Evolutionary conservation across 2,888 invertebrate species (phyloP).

Genomic region (Pyrocoelia pectoralis): DNA sequence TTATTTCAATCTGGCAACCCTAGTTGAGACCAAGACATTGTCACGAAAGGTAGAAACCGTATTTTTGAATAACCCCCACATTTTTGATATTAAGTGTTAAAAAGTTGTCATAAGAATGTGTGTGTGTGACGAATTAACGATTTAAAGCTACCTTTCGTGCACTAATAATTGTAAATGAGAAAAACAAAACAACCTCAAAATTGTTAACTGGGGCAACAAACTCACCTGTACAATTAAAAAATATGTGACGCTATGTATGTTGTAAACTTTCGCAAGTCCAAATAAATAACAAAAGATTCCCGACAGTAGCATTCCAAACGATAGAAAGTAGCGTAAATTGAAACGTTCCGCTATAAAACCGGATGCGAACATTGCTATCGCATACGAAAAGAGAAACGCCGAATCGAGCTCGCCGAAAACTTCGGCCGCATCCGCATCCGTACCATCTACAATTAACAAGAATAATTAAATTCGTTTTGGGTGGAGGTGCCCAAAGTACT

Average conservation of each 20-base stretch:
- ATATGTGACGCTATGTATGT: slow-evolving; percentile 83
- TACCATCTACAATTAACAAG: slow-evolving; percentile 66
- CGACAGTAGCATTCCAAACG: slow-evolving; percentile 88
- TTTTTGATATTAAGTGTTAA: too few relatives aligned
- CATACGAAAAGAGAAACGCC: slow-evolving; percentile 91
- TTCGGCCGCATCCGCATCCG: slow-evolving; percentile 76
- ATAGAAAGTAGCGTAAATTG: slow-evolving; percentile 89
- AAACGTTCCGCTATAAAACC: slow-evolving; percentile 94
- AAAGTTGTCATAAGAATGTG: too few relatives aligned
- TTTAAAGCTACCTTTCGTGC: too few relatives aligned
- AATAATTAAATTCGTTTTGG: too few relatives aligned
- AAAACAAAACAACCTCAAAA: too few relatives aligned
- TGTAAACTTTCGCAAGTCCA: slow-evolving; percentile 83
- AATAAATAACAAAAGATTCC: slow-evolving; percentile 88
- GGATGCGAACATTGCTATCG: slow-evolving; percentile 88
- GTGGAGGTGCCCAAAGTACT: slow-evolving; percentile 54
- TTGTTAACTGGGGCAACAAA: too few relatives aligned
- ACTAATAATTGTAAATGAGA: too few relatives aligned
- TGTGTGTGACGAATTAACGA: too few relatives aligned
- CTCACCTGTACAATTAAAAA: slow-evolving; percentile 84
- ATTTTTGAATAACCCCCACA: too few relatives aligned
- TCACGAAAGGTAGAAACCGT: too few relatives aligned
- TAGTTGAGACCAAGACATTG: too few relatives aligned
- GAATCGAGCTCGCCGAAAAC: slow-evolving; percentile 89
- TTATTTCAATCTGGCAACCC: too few relatives aligned